Percentiles rank a stretch among this genome's conserved stretches.
These are phyloP conservation scores for Thecophora atra DNA, from an alignment of 2,888 invertebrate genomes.

Conservation along the genomic window DNA sequence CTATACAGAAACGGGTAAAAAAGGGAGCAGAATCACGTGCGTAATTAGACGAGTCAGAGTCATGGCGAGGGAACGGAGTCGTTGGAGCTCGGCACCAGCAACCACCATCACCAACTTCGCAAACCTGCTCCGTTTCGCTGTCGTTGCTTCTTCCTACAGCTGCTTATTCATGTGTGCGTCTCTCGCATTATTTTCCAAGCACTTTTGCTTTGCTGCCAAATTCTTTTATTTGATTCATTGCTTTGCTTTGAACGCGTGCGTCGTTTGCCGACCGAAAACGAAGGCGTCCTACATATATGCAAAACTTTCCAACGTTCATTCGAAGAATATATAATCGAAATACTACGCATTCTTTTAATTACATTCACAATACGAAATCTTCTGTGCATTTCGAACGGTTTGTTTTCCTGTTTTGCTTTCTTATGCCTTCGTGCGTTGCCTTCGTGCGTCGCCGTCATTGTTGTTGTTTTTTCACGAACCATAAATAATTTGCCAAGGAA, in stretches of 20 bases:
- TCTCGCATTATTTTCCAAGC: not conserved
- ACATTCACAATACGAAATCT: not conserved
- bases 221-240: not conserved
- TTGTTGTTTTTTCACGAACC: slow-evolving; percentile 16
- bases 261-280: not conserved
- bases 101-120: not conserved
- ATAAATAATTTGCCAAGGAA: slow-evolving; percentile 33
- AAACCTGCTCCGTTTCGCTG: not conserved
- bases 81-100: not conserved
- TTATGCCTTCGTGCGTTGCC: not conserved
- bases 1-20: slow-evolving; percentile 3
- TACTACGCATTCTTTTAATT: slow-evolving; percentile 28
- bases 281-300: slow-evolving; percentile 20
- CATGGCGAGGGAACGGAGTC: not conserved
- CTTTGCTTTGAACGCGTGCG: not conserved
- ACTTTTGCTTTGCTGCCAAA: slow-evolving; percentile 12
- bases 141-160: not conserved
- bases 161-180: slow-evolving; percentile 24
- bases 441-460: not conserved
- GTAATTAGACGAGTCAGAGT: slow-evolving; percentile 28
- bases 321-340: slow-evolving; percentile 7
- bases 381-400: not conserved
- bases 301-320: slow-evolving; percentile 29
- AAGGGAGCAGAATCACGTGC: slow-evolving; percentile 17
- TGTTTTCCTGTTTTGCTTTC: not conserved